Conservation (phyloP, 2,113 vertebrate genomes). For the Cacatua alba region DNA sequence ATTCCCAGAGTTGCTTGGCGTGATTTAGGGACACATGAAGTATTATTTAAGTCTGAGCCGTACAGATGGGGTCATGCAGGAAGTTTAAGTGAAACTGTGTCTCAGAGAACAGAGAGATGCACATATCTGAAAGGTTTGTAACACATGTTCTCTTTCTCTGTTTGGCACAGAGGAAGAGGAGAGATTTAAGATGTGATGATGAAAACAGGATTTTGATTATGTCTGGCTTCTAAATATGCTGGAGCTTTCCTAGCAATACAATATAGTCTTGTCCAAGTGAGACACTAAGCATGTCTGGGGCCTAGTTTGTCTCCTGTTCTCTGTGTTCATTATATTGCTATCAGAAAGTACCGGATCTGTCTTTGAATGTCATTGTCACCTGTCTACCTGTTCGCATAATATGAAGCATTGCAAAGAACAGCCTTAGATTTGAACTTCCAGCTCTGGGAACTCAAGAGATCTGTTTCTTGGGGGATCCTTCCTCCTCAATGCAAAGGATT, state of each 20-base stretch:
- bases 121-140: background rate
- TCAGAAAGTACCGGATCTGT: background rate
- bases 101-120: background rate
- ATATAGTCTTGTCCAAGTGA: background rate
- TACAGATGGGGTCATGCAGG: background rate
- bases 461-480: background rate
- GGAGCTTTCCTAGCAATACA: background rate
- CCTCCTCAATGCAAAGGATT: background rate
- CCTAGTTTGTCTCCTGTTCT: background rate
- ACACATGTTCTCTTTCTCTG: background rate
- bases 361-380: background rate
- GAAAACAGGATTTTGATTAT: background rate
- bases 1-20: background rate
- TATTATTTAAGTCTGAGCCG: background rate
- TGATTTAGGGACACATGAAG: background rate
- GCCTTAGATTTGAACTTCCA: background rate
- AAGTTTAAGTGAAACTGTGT: background rate
- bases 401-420: background rate
- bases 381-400: background rate
- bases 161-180: background rate
- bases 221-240: background rate
- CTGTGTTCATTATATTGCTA: background rate
- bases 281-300: background rate
- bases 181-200: background rate
- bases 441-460: background rate